phyloP scores from a whole-genome alignment of 2,888 invertebrate genomes.

The Oxytorus armatus region DNA sequence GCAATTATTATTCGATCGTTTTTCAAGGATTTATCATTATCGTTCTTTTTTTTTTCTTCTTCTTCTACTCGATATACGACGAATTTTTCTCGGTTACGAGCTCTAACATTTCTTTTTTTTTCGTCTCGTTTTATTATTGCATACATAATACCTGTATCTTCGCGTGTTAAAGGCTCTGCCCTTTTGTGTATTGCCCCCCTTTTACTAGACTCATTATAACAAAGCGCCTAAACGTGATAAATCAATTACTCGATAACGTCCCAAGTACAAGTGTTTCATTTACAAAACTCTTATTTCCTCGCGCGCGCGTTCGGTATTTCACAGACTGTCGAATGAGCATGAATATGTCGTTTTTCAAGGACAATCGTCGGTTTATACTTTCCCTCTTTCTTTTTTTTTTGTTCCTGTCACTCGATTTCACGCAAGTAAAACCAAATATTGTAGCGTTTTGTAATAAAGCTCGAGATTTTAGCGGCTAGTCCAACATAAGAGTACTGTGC shows the following conservation, averaged over 20 bases:
- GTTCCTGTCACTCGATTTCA: slow-evolving; percentile 13
- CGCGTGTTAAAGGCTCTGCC: slow-evolving; percentile 42
- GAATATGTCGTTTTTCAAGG: slow-evolving; percentile 17
- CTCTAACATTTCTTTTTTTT: slow-evolving; percentile 12
- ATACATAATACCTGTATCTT: slow-evolving; percentile 44
- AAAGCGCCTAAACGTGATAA: slow-evolving; percentile 10
- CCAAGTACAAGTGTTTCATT: slow-evolving; percentile 53
- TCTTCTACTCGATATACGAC: background rate
- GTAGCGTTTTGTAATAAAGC: slow-evolving; percentile 66
- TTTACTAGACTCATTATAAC: slow-evolving; percentile 11
- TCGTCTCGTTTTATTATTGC: slow-evolving; percentile 47
- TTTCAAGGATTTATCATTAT: slow-evolving; percentile 31
- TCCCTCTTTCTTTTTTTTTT: slow-evolving; percentile 12
- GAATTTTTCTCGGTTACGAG: slow-evolving; percentile 29
- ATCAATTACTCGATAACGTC: slow-evolving; percentile 26
- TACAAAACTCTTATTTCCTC: slow-evolving; percentile 41
- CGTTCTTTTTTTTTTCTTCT: slow-evolving; percentile 9
- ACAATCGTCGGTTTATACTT: slow-evolving; percentile 12
- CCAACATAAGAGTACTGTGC: slow-evolving; percentile 70
- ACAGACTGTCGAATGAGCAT: slow-evolving; percentile 38
- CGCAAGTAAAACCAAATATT: slow-evolving; percentile 61
- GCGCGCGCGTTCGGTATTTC: slow-evolving; percentile 12
- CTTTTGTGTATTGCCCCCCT: slow-evolving; percentile 3
- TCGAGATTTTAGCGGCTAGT: slow-evolving; percentile 67
- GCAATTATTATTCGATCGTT: slow-evolving; percentile 44